phyloP scores from a whole-genome alignment of 2,113 vertebrate species.

The Thamnophis sirtalis region DNA sequence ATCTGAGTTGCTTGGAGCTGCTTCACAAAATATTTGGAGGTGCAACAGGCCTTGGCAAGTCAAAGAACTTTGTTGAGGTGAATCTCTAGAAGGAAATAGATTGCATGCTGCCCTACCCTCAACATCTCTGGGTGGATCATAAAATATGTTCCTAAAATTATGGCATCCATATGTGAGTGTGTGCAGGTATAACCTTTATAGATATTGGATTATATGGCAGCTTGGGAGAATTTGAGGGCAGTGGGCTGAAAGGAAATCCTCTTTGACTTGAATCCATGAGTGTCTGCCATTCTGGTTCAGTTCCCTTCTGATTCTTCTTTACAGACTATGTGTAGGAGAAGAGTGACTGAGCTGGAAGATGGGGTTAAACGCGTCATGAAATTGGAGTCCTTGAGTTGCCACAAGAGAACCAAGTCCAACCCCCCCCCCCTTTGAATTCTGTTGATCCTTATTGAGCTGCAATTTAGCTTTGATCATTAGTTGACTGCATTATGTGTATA shows the following conservation, averaged over 20 bases:
- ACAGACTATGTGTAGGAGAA: neutral
- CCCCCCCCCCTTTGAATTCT: neutral
- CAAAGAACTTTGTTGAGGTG: neutral
- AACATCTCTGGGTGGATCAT: neutral
- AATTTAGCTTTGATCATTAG: neutral
- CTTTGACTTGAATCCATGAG: neutral
- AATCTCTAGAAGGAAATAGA: neutral
- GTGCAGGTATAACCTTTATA: neutral
- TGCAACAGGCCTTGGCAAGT: neutral
- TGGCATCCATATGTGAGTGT: neutral
- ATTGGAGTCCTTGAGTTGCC: neutral
- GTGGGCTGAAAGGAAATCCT: neutral
- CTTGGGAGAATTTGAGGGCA: neutral
- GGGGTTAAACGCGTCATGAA: neutral
- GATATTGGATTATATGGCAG: neutral
- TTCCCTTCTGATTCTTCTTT: neutral
- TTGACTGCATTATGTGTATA: neutral
- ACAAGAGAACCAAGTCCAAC: neutral
- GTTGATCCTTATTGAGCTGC: neutral
- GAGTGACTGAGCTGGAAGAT: neutral
- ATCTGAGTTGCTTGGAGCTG: neutral
- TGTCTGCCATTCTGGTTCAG: neutral
- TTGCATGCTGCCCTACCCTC: neutral
- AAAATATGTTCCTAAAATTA: neutral
- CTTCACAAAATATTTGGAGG: neutral